Evolutionary conservation across 92 coral and sea anemone species (phyloP), one percentile per base, ranked within the genome.

Genomic region (Montipora capitata): DNA sequence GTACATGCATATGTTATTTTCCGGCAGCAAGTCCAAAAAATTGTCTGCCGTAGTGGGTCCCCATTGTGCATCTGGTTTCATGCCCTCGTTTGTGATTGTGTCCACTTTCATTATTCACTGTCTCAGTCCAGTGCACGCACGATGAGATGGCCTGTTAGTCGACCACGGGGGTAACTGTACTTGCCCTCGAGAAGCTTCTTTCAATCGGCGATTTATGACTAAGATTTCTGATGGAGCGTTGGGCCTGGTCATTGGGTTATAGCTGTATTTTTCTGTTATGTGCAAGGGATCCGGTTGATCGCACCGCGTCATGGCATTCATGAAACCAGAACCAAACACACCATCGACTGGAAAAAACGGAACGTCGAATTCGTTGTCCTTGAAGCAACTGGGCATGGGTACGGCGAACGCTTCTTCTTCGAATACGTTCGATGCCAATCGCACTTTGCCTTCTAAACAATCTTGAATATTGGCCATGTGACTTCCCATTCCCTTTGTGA

Each of bases 401-500:
- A 77, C 66, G 2, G 81, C 81, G 7, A 57, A 77, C 3, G 81
- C 81, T 0, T 77, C 68, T 3, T 77, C 66, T 13, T 61, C 81
- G 40, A 77, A 77, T 17, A 77, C 68, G 27, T 7, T 15, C 4
- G 68, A 1, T 4, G 52, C 1, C 68, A 61, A 57, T 7, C 13
- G 10, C 16, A 39, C 18, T 11, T 57, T 77, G 4, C 52, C 48
- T 10, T 77, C 51, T 52, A 77, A 38, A 35, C 54, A 57, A 2
- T 68, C 69, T 11, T 77, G 81, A 2, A 77, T 77, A 68, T 77
- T 77, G 65, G 81, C 81, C 81, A 57, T 77, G 81, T 68, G 81
- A 15, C 39, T 3, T 1, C 81, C 81, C 81, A 77, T 77, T 17
- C 81, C 81, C 7, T 12, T 12, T 0, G 0, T 57, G 27, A 68